Evolutionary conservation across 92 coral and sea anemone genomes (phyloP), one percentile per base, ranked within the genome.

Genomic region (Chrysogorgia sp.): DNA sequence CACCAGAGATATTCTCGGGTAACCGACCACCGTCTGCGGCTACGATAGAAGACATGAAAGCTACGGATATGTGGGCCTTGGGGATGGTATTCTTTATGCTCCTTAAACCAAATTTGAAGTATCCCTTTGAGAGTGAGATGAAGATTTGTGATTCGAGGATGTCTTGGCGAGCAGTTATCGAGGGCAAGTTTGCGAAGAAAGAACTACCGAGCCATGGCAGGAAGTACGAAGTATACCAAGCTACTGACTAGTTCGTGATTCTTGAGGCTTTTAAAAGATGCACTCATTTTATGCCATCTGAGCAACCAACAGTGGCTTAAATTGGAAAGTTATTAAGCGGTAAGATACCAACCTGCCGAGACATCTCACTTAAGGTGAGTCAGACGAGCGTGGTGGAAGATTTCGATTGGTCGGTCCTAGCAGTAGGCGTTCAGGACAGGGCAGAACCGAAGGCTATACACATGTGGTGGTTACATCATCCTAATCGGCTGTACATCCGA

Each of bases 391-490:
- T 84, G 19, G 77, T 86, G 0, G 79, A 66, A 34, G 31, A 25
- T 20, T 74, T 40, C 40, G 83, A 86, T 67, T 58, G 43, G 24
- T 4, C 7, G 15, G 21, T 17, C 12, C 17, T 65, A 15, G 3
- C 23, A 22, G 17, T 26, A 22, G 47, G 24, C 21, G 25, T 17
- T 26, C 37, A 56, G 61, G 28, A 31, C 41, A 20, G 50, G 55
- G 49, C 29, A 19, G 26, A 35, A 43, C 32, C 69, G 83, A 67
- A 82, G 80, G 19, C 75, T 87, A 8, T 87, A 72, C 69, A 79
- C 83, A n/a, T 67, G 91, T 67, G 91, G 88, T 15, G 40, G 48
- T 9, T 88, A 84, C 43, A 80, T 74, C n/a, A 62, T 87, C 48
- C 58, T 79, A 1, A 60, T 87, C 23, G 88, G 86, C n/a, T 86